Percentiles rank a stretch among this genome's conserved stretches.
Conservation (phyloP, 2,797 vertebrate genomes). For the Rhynchotus rufescens region DNA sequence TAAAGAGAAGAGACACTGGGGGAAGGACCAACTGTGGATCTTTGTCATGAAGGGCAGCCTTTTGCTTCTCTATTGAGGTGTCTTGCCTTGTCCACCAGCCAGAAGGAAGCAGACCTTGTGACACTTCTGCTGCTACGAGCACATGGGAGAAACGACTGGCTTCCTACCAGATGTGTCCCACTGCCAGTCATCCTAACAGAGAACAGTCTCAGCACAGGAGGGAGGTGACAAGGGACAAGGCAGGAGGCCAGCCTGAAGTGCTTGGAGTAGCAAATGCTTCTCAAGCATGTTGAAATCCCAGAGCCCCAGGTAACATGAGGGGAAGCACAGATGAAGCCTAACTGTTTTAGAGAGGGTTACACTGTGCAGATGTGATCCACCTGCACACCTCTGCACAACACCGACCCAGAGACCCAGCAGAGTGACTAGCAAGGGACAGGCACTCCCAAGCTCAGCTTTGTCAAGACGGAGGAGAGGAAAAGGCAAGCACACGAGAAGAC, state of each 20-base stretch:
- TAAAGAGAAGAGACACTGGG: not conserved
- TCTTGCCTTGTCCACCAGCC: not conserved
- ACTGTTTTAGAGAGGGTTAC: accelerated
- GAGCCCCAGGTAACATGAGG: accelerated
- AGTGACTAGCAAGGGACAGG: not conserved
- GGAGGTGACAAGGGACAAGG: accelerated
- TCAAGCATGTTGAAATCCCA: not conserved
- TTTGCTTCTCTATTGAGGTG: not conserved
- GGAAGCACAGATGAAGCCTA: not conserved
- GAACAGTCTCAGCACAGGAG: accelerated
- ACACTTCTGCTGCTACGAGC: not conserved
- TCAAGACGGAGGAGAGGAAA: not conserved
- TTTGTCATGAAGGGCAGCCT: not conserved
- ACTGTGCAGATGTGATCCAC: not conserved
- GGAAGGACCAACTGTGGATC: not conserved
- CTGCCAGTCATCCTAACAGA: not conserved
- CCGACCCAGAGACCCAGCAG: not conserved
- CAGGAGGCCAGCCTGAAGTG: not conserved
- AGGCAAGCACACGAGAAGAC: not conserved
- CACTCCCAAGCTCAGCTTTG: not conserved
- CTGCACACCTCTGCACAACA: not conserved
- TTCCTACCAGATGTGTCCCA: not conserved
- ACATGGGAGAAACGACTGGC: not conserved
- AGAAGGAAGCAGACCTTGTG: not conserved
- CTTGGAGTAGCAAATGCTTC: not conserved